Evolutionary conservation across 2,888 invertebrate species (phyloP).

Genomic region (Rotaria magnacalcarata): DNA sequence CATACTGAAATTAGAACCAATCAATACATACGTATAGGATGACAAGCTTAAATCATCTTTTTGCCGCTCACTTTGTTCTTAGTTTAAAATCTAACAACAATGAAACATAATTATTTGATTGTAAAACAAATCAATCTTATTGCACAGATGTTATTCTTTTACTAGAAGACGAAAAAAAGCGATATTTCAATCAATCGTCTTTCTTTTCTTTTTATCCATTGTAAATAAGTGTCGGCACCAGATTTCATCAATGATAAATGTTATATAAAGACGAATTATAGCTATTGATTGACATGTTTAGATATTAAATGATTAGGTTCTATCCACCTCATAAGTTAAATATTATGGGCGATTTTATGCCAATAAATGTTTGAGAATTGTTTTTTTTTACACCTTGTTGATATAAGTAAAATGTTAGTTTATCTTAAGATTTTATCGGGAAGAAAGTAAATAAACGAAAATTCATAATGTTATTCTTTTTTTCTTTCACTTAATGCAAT

Average conservation of each 20-base stretch:
- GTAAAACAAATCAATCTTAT: not conserved
- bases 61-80: not conserved
- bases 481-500: not conserved
- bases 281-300: not conserved
- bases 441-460: not conserved
- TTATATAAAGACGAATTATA: not conserved
- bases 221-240: not conserved
- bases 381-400: not conserved
- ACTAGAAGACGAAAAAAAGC: not conserved
- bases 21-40: not conserved
- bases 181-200: not conserved
- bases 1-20: not conserved
- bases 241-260: not conserved
- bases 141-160: not conserved
- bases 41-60: slow-evolving; percentile 25
- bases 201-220: not conserved
- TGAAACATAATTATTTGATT: slow-evolving; percentile 2
- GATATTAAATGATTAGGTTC: too few species aligned
- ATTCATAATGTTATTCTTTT: not conserved
- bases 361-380: too few species aligned
- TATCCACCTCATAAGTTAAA: too few species aligned
- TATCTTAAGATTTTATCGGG: not conserved
- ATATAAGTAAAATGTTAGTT: not conserved
- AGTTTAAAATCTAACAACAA: not conserved
- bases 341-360: too few species aligned